A percentile compares a stretch with the other conserved stretches of the same genome.
These are phyloP conservation scores for Colinus virginianus DNA, from an alignment of 2,113 vertebrate species.

Conservation along the genomic window DNA sequence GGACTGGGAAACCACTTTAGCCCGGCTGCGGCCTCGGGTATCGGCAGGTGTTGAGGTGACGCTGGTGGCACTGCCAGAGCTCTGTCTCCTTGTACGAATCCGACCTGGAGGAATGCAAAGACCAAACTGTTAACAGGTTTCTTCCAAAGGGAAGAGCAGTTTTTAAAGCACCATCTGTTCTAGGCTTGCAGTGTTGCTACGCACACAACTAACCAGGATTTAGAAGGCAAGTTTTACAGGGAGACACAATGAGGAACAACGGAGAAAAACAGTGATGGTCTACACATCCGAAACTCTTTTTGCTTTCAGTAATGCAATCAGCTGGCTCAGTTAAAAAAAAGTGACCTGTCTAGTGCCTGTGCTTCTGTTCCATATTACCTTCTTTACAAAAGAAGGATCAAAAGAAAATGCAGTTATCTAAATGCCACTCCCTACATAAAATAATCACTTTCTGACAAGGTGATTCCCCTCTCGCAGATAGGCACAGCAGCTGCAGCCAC, in stretches of 20 bases:
- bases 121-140: not conserved
- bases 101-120: slow-evolving; percentile 82
- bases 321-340: not conserved
- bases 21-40: slow-evolving; percentile 93
- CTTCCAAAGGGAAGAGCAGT: not conserved
- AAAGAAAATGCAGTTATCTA: not conserved
- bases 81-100: slow-evolving; percentile 92
- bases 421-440: not conserved
- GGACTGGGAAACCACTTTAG: slow-evolving; percentile 97
- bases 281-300: not conserved
- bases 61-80: slow-evolving; percentile 89
- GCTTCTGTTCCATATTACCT: not conserved
- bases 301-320: not conserved
- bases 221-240: not conserved
- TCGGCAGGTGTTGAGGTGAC: slow-evolving; percentile 85
- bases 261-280: not conserved
- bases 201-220: not conserved
- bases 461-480: not conserved
- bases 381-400: not conserved
- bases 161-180: not conserved
- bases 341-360: not conserved
- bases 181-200: not conserved
- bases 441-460: slow-evolving; percentile 39
- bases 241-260: not conserved
- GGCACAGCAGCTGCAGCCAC: not conserved